Evolutionary conservation across 1,140 invertebrate genomes (phyloP), one percentile per base, ranked within the genome.

Genomic region (Akabosia matsudoensis): DNA sequence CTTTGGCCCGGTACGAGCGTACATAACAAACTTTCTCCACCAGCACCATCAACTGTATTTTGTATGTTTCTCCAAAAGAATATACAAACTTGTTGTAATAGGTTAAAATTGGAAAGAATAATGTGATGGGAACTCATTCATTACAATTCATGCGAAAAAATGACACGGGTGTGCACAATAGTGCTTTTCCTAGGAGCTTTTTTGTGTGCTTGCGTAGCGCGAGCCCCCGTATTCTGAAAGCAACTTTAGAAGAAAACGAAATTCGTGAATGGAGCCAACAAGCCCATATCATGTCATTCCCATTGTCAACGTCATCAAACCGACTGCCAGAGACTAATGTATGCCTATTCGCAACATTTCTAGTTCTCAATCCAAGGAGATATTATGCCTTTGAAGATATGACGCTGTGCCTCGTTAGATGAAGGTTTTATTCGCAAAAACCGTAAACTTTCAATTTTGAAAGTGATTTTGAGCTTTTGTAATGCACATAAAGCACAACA

Each of bases 121-220:
- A 56, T 56, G 54, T 56, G 54, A 56, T 56, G 54, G 24, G 54
- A 45, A 45, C 54, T 56, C 54, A 56, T 56, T 56, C 54, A 56
- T 56, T 56, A 56, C 54, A 56, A 56, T 56, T 22, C 54, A 56
- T 56, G 54, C 54, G 54, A 56, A 22, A 56, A 56, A 56, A 56
- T 56, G 24, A 24, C 54, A 22, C 10, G 10, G 54, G n/a, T 22
- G 14, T 10, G 54, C 10, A 56, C 10, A 24, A 24, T 4, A 56
- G 14, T 4, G 24, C 13, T 56, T 56, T 56, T 24, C 13, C 54
- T 56, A n/a, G 24, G 54, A 56, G n/a, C n/a, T n/a, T n/a, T n/a
- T n/a, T n/a, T n/a, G n/a, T n/a, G n/a, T n/a, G n/a, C n/a, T n/a
- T n/a, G n/a, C n/a, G n/a, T n/a, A n/a, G n/a, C n/a, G n/a, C n/a